Evolutionary conservation across 2,113 vertebrate species (phyloP).

Genomic region (Condylura cristata): DNA sequence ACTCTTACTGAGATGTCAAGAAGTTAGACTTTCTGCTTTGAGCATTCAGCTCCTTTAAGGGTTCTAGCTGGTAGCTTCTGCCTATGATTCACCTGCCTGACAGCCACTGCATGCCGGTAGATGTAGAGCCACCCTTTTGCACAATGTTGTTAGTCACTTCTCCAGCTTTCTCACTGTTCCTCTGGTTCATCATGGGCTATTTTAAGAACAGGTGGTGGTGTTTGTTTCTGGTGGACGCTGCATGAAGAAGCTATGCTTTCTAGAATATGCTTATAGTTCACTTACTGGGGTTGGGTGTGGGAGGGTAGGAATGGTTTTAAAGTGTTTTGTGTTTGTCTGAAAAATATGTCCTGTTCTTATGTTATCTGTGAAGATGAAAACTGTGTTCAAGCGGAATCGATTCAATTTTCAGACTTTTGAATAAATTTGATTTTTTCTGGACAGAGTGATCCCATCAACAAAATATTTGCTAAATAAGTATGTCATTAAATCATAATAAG

Average conservation of each 20-base stretch:
- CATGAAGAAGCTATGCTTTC: slow-evolving; percentile 79
- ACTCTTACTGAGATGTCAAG: slow-evolving; percentile 49
- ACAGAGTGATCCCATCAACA: neutral
- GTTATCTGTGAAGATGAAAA: slow-evolving; percentile 64
- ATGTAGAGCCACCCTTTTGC: slow-evolving; percentile 69
- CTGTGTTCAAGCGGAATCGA: slow-evolving; percentile 25
- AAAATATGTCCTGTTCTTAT: slow-evolving; percentile 67
- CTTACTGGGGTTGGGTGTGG: slow-evolving; percentile 1
- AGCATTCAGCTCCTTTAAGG: slow-evolving; percentile 56
- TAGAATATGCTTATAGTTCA: slow-evolving; percentile 48
- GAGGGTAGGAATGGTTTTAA: neutral
- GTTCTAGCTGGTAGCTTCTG: slow-evolving; percentile 50
- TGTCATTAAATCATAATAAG: slow-evolving; percentile 43
- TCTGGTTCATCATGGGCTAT: slow-evolving; percentile 63
- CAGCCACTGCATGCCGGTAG: slow-evolving; percentile 86
- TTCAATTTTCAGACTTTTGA: slow-evolving; percentile 17
- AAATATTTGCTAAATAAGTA: slow-evolving; percentile 19
- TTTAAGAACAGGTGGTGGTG: slow-evolving; percentile 60
- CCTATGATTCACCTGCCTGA: slow-evolving; percentile 80
- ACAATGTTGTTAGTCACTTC: slow-evolving; percentile 58
- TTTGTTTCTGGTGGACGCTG: slow-evolving; percentile 43
- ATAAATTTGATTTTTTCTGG: slow-evolving; percentile 14
- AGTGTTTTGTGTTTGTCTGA: slow-evolving; percentile 58
- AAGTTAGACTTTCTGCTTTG: slow-evolving; percentile 63
- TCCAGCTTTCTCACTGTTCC: slow-evolving; percentile 68